Evolutionary conservation across 2,888 invertebrate genomes (phyloP).

Genomic region (Eurois occulta): DNA sequence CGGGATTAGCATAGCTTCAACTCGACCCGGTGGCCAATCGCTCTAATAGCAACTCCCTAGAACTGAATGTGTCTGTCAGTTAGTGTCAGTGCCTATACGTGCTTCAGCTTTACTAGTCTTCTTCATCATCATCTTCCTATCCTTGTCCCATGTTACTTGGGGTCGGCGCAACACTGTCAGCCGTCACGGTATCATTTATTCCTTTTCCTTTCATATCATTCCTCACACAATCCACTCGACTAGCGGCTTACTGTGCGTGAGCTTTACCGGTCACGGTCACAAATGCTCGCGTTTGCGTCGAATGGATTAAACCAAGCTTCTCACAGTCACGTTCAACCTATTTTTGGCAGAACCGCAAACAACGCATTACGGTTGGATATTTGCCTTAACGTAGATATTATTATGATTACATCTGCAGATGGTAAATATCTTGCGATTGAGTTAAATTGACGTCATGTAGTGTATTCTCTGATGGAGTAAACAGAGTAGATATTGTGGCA

Average conservation of each 20-base stretch:
- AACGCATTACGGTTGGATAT: constrained; percentile 27
- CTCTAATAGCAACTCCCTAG: no score
- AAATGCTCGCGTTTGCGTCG: constrained; percentile 9
- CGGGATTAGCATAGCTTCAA: not conserved
- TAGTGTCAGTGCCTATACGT: no score
- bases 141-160: no score
- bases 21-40: not conserved
- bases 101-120: not conserved
- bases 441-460: constrained; percentile 19
- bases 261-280: constrained; percentile 45
- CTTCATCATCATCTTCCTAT: not conserved
- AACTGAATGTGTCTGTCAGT: no score
- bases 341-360: constrained; percentile 49
- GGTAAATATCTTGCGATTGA: constrained; percentile 4
- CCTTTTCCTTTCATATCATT: not conserved
- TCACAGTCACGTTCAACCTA: constrained; percentile 49
- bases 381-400: constrained; percentile 14
- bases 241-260: not conserved
- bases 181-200: not conserved
- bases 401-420: constrained; percentile 45
- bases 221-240: not conserved
- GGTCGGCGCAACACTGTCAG: no score
- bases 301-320: constrained; percentile 39
- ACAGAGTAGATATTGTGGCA: not conserved
- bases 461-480: not conserved